Base-by-base conservation (phyloP, 2,888 invertebrate species). In the Metacarcinus magister region DNA sequence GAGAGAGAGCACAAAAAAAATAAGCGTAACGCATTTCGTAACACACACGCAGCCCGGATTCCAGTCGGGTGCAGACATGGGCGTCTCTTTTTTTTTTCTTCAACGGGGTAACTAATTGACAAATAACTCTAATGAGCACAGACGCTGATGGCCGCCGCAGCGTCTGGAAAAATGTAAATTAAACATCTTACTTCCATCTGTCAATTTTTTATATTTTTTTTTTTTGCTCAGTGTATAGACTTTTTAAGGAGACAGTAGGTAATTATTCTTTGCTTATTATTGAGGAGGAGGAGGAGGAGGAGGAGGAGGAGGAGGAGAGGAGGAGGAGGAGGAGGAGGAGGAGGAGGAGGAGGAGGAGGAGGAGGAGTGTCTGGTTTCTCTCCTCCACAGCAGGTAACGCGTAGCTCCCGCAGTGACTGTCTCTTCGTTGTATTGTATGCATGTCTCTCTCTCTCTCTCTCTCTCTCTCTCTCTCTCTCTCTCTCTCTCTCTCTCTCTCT, bases 361-460 rank as follows among this genome's bases (percentile, higher is more conserved):
- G 75, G 75, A 75, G 75, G 75, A 75, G 75, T 10, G 54, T 67
- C n/a, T 67, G 67, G n/a, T 67, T 67, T 67, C 67, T 67, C 67
- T 67, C 19, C 67, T 67, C 67, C 67, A n/a, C 67, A n/a, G 13
- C 67, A 67, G 67, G 67, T n/a, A n/a, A 67, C n/a, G n/a, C 23
- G n/a, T n/a, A 67, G 19, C 67, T n/a, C 67, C 67, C 67, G 67
- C 67, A 67, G 67, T n/a, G 23, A 23, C 67, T 67, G 67, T 67
- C 67, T 67, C 67, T 67, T 67, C 67, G 23, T 67, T 13, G 23
- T 60, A 10, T 75, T 28, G 75, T 75, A 75, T 28, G 28, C 75
- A 54, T 28, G 5, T 28, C 75, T 75, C n/a, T 43, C 43, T 90
- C 90, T 90, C 90, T 91, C 91, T 91, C 91, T 91, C 91, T 91